Percentiles rank a stretch among this genome's conserved stretches.
phyloP scores from a whole-genome alignment of 2,888 invertebrate species.

The Orthosia incerta region DNA sequence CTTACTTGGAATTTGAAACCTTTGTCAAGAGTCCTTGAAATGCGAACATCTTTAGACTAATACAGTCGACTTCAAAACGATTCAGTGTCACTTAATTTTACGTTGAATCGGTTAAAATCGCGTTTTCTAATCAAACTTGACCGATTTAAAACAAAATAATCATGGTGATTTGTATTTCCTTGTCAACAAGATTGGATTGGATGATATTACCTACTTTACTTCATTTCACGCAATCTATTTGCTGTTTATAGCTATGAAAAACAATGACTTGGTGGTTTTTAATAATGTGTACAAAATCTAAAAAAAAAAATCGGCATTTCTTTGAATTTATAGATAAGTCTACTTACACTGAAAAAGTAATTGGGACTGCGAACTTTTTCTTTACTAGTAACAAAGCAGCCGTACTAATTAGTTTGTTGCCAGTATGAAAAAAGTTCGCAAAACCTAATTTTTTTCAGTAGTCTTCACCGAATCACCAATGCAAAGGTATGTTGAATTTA shows the following conservation, averaged over 20 bases:
- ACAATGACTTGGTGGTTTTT: slow-evolving; percentile 1
- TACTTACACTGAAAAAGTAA: too few species aligned
- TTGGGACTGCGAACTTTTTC: too few species aligned
- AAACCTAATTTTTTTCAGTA: too few species aligned
- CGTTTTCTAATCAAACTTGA: slow-evolving; percentile 4
- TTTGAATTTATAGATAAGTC: too few species aligned
- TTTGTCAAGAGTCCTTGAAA: slow-evolving; percentile 51
- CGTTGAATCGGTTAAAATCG: neutral
- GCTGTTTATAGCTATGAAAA: slow-evolving; percentile 7
- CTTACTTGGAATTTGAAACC: slow-evolving; percentile 47
- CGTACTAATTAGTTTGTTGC: too few species aligned
- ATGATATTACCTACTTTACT: neutral
- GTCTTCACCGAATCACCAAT: too few species aligned
- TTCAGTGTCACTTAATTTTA: neutral
- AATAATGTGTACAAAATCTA: too few species aligned
- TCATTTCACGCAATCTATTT: slow-evolving; percentile 47
- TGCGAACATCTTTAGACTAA: slow-evolving; percentile 12
- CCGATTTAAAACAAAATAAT: slow-evolving; percentile 26
- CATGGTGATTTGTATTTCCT: slow-evolving; percentile 27
- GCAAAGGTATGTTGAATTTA: too few species aligned
- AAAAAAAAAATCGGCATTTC: too few species aligned
- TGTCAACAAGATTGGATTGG: neutral
- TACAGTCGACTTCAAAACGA: slow-evolving; percentile 52
- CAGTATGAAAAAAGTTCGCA: too few species aligned
- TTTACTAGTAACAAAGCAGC: too few species aligned